Conservation (phyloP, 2,888 invertebrate genomes). For the Epsilonema sp. region DNA sequence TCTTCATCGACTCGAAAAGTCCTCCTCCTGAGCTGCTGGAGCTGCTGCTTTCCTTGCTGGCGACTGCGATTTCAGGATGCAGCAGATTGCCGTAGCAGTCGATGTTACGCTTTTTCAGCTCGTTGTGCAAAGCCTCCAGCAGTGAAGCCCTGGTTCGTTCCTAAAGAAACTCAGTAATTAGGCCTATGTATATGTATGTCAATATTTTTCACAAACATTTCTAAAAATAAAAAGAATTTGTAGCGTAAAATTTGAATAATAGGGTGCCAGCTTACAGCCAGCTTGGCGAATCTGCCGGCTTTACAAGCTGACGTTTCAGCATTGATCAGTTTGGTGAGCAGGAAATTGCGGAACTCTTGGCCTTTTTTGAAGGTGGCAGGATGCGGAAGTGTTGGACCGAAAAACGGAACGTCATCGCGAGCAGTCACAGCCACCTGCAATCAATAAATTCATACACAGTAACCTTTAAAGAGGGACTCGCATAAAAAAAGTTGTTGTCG, state of each 20-base stretch:
- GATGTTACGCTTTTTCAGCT: constrained; percentile 61
- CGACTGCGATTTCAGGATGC: constrained; percentile 50
- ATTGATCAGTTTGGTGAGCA: constrained; percentile 85
- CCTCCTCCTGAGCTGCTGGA: no score
- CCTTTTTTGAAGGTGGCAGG: constrained; percentile 66
- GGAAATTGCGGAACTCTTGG: constrained; percentile 60
- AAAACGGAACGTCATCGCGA: constrained; percentile 86
- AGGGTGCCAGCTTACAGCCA: constrained; percentile 49
- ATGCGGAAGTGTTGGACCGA: constrained; percentile 77
- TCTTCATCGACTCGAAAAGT: constrained; percentile 72
- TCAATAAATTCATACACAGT: no score
- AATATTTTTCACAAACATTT: neutral
- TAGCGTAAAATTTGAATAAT: no score
- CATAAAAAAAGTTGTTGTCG: no score
- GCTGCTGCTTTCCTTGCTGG: constrained; percentile 35
- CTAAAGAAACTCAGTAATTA: constrained; percentile 29
- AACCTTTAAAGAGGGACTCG: no score
- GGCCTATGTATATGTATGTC: no score
- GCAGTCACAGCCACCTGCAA: constrained; percentile 84
- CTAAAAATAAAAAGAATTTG: neutral
- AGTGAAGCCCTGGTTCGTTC: constrained; percentile 69
- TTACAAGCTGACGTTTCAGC: constrained; percentile 95
- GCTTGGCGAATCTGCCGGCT: constrained; percentile 86
- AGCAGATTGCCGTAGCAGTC: constrained; percentile 55
- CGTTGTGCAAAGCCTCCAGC: constrained; percentile 65